Evolutionary conservation across 2,888 invertebrate species (phyloP), one percentile per base, ranked within the genome.

Genomic region (Acanthosepion esculentum): DNA sequence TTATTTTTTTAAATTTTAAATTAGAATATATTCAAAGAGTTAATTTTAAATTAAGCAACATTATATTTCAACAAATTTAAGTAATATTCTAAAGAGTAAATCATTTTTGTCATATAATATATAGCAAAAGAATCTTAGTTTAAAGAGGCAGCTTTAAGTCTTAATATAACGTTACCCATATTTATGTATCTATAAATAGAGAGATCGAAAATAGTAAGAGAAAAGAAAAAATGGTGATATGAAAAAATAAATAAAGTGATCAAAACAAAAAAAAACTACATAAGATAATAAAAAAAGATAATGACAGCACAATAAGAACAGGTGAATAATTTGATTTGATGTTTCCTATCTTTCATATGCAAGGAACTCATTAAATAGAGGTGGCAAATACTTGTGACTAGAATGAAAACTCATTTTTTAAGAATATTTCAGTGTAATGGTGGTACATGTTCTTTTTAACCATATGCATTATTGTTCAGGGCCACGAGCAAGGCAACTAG

Each of bases 381-480:
- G 59, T 59, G 6, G 59, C 59, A 59, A 20, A 59, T 78, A n/a
- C 29, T 78, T 78, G 78, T 33, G n/a, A 33, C 12, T 78, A 5
- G 15, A n/a, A 78, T 78, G n/a, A 78, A 78, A 78, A 78, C 6
- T n/a, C n/a, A 78, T 78, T 78, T 78, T 18, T 33, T 78, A 78
- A 12, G n/a, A n/a, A n/a, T 78, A n/a, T 78, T 78, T 78, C 78
- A n/a, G 33, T 78, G 78, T 33, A 15, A 78, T 33, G n/a, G 78
- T 78, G 78, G n/a, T 33, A 78, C 12, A 78, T 78, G 12, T n/a
- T 78, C 78, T 33, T n/a, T 12, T 12, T 33, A 33, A 78, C 78
- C 78, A 78, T 78, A 78, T 78, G 78, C n/a, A 78, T 78, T 78
- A n/a, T 78, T 78, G n/a, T 78, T 78, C n/a, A n/a, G 78, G 33